Evolutionary conservation across 1,140 invertebrate genomes (phyloP).

Genomic region (Acromyrmex echinatior): DNA sequence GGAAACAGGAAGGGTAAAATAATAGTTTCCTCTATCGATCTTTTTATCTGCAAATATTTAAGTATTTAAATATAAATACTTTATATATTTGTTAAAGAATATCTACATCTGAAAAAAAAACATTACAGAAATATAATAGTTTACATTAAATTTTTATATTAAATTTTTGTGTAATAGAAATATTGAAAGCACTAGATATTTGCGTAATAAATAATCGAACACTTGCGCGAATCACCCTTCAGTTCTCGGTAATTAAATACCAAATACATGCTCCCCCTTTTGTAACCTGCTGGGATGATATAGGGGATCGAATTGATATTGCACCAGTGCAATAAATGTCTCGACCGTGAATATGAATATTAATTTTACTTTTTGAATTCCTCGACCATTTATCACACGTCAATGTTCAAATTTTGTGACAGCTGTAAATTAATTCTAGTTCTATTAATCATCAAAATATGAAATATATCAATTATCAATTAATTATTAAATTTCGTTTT

Average conservation of each 20-base stretch:
- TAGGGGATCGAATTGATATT: constrained; percentile 82
- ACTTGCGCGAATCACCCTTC: constrained; percentile 80
- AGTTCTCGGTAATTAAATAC: constrained; percentile 85
- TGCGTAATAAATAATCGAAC: constrained; percentile 56
- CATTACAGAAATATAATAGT: not conserved
- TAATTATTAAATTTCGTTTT: not conserved
- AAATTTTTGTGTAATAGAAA: not conserved
- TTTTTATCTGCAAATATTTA: not conserved
- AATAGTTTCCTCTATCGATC: not conserved
- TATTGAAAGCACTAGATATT: constrained; percentile 4
- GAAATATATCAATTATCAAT: not conserved
- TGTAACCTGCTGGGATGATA: constrained; percentile 65
- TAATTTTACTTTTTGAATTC: constrained; percentile 76
- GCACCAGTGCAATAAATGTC: constrained; percentile 81
- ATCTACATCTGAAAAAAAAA: not conserved
- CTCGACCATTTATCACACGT: constrained; percentile 57
- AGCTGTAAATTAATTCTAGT: not conserved
- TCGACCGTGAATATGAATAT: constrained; percentile 85
- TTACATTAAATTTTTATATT: not conserved
- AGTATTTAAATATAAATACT: not conserved
- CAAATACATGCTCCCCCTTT: constrained; percentile 78
- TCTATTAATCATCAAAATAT: not conserved
- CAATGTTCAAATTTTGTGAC: constrained; percentile 13
- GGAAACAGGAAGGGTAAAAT: not conserved
- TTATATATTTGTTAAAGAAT: not conserved